Evolutionary conservation across 1,140 invertebrate species (phyloP), one percentile per base, ranked within the genome.

Genomic region (Drosophila santomea): DNA sequence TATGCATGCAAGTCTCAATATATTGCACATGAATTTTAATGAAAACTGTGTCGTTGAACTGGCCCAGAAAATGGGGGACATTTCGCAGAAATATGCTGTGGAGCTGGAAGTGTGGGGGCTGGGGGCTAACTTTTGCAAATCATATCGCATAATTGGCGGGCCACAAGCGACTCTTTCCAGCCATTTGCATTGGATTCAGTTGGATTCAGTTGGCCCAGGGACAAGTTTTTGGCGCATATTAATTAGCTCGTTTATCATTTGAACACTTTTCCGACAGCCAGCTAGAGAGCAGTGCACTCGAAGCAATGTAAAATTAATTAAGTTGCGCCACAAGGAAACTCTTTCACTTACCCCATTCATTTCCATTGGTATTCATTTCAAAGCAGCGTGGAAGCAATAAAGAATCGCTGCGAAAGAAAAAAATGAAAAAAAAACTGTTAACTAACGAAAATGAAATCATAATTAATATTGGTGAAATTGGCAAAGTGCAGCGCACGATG

Each of bases 21-120:
- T 89, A 88, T 88, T 90, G 88, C 85, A 80, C 68, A 89, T 88
- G 80, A 88, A 88, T 89, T 88, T 90, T 88, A 88, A 88, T 88
- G 80, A 76, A 88, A 80, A 60, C 55, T 69, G 63, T 82, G 82
- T 80, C 75, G 76, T 80, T 89, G 80, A 78, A 80, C 83, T 69
- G 74, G 52, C 41, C 39, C 28, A 8, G 38, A 10, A 43, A n/a
- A 7, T 10, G 43, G 20, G 61, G 61, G 61, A 50, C 44, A 38
- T 50, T 51, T 6, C 54, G 60, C 56, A 50, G 48, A 64, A 75
- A 55, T 72, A 47, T 74, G 62, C n/a, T 17, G 47, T 8, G 23
- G 23, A 25, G 20, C 58, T 59, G 47, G 17, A 1, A 20, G 20
- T 2, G 17, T 20, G 20, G 57, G 38, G 60, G 14, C 4, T 3